Base-by-base conservation (phyloP, 2,888 invertebrate species). In the Encarsia formosa region DNA sequence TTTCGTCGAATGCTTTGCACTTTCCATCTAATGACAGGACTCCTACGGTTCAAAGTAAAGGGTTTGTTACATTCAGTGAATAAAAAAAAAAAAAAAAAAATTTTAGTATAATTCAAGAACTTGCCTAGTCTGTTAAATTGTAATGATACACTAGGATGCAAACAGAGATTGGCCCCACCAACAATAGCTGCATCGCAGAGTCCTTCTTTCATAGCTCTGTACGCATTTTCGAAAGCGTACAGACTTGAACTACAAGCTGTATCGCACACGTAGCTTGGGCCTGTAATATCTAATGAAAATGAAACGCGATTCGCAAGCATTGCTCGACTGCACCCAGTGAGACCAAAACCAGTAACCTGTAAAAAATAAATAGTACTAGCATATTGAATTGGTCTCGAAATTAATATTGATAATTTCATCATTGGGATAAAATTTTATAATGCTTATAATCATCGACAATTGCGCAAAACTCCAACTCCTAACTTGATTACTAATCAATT, bases 251-350 rank as follows among this genome's bases (percentile, higher is more conserved):
- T 93, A 71, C 96, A 97, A 0, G 96, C 96, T 0, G 95, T 92
- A 75, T 97, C 96, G 9, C 92, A 79, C 1, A 88, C 5, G 34
- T 34, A 96, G 71, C 95, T 96, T 9, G 98, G 98, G 3, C 98
- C 95, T 71, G 83, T 88, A 60, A 97, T 87, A 72, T 98, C 96
- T 75, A 96, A 97, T 42, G 93, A 87, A 78, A 86, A 98, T 0
- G 96, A 96, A 56, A 98, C 81, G 66, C 97, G 85, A 77, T 98
- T 98, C 57, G 97, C 87, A 76, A 97, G 95, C 97, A 98, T 98
- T 54, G 95, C 91, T 49, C 92, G 81, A 63, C 90, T 88, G 75
- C 94, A 95, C 39, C 97, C 97, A 3, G 91, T 93, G 69, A 97
- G n/a, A n/a, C n/a, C n/a, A n/a, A n/a, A n/a, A n/a, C n/a, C n/a